Percentiles rank a stretch among this genome's conserved stretches.
phyloP scores from a whole-genome alignment of 2,113 vertebrate species.

The Lipophrys pholis region DNA sequence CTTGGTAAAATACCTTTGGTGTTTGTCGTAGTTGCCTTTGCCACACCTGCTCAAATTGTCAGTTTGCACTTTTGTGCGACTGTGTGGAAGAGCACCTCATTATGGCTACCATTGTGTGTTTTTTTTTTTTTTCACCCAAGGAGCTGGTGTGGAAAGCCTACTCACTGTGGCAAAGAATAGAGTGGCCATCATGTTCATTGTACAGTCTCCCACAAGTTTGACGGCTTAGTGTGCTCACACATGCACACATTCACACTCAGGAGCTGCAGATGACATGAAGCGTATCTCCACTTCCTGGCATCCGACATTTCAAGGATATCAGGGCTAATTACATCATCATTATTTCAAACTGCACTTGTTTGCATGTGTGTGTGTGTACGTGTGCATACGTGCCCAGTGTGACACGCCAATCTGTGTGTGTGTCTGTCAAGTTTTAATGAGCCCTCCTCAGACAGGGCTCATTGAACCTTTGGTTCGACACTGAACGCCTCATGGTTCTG shows the following conservation, averaged over 20 bases:
- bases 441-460: constrained; percentile 61
- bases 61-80: constrained; percentile 54
- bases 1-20: constrained; percentile 59
- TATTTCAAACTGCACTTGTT: constrained; percentile 46
- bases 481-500: constrained; percentile 51
- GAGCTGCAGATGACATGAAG: constrained; percentile 46
- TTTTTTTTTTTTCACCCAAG: constrained; percentile 75
- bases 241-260: constrained; percentile 45
- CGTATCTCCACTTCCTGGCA: constrained; percentile 67
- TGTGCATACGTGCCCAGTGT: constrained; percentile 13
- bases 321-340: constrained; percentile 73
- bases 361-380: constrained; percentile 25
- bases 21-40: constrained; percentile 34
- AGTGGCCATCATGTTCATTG: constrained; percentile 59
- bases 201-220: constrained; percentile 48
- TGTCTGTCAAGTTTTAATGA: constrained; percentile 70
- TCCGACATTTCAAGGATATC: constrained; percentile 59
- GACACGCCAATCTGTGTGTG: constrained; percentile 30
- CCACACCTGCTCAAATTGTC: constrained; percentile 76
- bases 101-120: constrained; percentile 75
- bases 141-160: constrained; percentile 79
- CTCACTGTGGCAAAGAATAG: constrained; percentile 62
- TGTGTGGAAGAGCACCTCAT: constrained; percentile 75
- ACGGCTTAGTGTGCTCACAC: constrained; percentile 52
- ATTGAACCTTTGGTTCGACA: constrained; percentile 59